Conservation (phyloP, 2,888 invertebrate genomes). For the Acanthosepion esculentum region DNA sequence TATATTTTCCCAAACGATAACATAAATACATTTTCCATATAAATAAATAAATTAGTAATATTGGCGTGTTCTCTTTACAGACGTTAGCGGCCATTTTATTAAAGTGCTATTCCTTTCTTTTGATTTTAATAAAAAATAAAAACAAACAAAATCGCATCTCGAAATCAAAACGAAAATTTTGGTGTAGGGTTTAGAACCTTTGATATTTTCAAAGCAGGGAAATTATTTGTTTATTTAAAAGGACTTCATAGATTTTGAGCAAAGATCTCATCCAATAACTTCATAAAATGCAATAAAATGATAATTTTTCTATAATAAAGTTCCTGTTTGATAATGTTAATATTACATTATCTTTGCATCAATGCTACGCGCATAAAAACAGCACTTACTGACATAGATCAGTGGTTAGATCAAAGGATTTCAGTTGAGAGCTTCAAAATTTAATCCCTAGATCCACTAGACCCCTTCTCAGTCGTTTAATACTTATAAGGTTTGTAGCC, state of each 20-base stretch:
- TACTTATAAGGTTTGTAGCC: no score
- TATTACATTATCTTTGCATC: neutral
- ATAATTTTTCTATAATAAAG: slow-evolving; percentile 1
- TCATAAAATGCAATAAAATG: slow-evolving; percentile 4
- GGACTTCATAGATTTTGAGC: neutral
- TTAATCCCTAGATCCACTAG: no score
- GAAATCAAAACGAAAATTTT: neutral
- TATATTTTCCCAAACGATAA: neutral
- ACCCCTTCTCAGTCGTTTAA: no score
- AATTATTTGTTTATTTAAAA: neutral
- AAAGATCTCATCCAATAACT: neutral
- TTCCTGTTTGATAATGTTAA: neutral
- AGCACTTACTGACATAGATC: neutral
- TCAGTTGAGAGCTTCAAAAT: neutral
- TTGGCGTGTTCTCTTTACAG: neutral
- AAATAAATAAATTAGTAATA: neutral
- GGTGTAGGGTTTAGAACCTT: neutral
- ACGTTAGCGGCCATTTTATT: neutral
- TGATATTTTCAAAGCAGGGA: neutral
- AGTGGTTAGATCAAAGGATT: neutral
- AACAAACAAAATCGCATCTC: neutral
- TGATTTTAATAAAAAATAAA: neutral
- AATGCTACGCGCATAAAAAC: neutral
- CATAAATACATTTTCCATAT: neutral
- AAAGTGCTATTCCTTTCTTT: neutral